Base-by-base conservation (phyloP, 2,888 invertebrate species). In the Drosophila merina region DNA sequence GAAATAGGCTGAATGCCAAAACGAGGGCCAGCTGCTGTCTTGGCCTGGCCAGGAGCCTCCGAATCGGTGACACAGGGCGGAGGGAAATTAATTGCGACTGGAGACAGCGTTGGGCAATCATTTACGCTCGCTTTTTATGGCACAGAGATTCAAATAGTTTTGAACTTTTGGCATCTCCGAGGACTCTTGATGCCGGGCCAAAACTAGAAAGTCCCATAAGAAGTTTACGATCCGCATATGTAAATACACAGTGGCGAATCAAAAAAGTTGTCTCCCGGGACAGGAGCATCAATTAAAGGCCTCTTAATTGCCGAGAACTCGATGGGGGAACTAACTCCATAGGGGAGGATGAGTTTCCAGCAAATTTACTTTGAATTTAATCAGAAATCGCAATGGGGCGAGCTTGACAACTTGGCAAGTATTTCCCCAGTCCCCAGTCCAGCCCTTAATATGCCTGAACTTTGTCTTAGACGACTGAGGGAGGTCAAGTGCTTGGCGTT, bases 191-290 rank as follows among this genome's bases (percentile, higher is more conserved):
- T 72, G 75, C 70, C 74, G 55, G 66, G 78, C 83, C 71, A 78
- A 73, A 82, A 83, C 83, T 83, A 83, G 83, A 83, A 83, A 83
- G 76, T 83, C 76, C 44, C 86, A 79, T 85, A 80, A 83, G 76
- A 82, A 84, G 55, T 83, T 83, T 83, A 83, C 83, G 83, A 83
- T 76, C 68, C 72, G 70, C 82, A 70, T 72, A 79, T 82, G 74
- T 67, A 85, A 74, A 75, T 82, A 77, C 82, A 82, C 85, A 66
- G 74, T 14, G 59, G 51, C 70, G 69, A 81, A 76, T 45, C 42
- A 1, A 20, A 12, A 14, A 7, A 38, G 25, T 45, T 31, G 28
- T 26, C 9, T 10, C 38, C 30, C 33, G 7, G 9, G 36, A 20
- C 49, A 33, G 48, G 49, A 52, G 28, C 66, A 54, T 49, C 60